Base-by-base conservation (phyloP, 2,797 vertebrate species). In the Calcarius lapponicus region DNA sequence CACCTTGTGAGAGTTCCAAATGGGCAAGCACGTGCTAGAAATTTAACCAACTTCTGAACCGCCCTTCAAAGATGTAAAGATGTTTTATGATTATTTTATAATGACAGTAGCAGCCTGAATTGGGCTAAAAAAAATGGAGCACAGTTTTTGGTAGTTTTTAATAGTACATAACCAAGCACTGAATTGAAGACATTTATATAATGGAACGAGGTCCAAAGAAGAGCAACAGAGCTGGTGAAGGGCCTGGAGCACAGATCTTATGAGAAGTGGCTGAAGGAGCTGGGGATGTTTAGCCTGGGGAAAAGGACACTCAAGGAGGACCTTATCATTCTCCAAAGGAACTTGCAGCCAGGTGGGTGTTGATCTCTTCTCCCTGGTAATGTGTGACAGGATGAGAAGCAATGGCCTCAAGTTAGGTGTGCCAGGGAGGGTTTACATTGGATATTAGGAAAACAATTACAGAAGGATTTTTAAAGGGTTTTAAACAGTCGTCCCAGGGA, bases 171-270 rank as follows among this genome's bases (percentile, higher is more conserved):
- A 69, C 53, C 24, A 84, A 88, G 26, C 16, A 45, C 0, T 43
- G 62, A 56, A 58, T 4, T 58, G 21, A 72, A 79, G 54, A 61
- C 4, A 21, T 5, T 48, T 19, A 48, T 47, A 24, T 54, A 36
- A 45, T 54, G 28, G 19, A 54, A 17, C 11, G 3, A 61, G 11
- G 28, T 67, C 24, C 32, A 61, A 19, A 43, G 47, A 67, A 48
- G 9, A 36, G 22, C 47, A 48, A 8, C 0, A 0, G 19, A 34
- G 11, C 26, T 61, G 19, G 11, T n/a, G 34, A 36, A 38, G 36
- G 5, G 9, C 8, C 19, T 42, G 17, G 60, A 79, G 26, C 26
- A 54, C 29, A n/a, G 29, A 22, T 48, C 18, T 47, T 12, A 31
- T 7, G 16, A 54, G 22, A 47, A 32, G 5, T 6, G 5, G 22